These are phyloP conservation scores for Uropsilus gracilis DNA, from an alignment of 2,113 vertebrate species.

Conservation along the genomic window DNA sequence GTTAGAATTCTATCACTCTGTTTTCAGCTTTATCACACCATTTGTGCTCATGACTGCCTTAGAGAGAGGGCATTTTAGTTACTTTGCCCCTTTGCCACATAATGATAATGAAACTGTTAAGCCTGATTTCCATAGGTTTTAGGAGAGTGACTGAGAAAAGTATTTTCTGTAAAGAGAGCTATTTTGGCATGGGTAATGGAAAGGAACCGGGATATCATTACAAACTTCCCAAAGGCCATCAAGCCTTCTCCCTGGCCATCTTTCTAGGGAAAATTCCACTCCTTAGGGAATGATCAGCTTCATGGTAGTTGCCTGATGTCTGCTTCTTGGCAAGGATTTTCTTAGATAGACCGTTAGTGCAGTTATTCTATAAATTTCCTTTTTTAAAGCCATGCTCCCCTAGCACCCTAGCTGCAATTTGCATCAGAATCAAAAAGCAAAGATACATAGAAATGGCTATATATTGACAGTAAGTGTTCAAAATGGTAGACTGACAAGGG, in stretches of 20 bases:
- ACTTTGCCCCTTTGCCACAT: slow-evolving; percentile 35
- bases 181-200: slow-evolving; percentile 52
- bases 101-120: slow-evolving; percentile 27
- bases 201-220: slow-evolving; percentile 20
- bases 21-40: neutral
- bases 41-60: slow-evolving; percentile 20
- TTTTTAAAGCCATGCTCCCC: neutral
- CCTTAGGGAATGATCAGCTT: neutral
- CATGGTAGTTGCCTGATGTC: neutral
- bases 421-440: neutral
- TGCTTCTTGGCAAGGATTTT: neutral
- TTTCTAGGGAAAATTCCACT: neutral
- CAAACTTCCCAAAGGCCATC: neutral
- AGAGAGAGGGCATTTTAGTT: neutral
- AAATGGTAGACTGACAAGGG: too few relatives aligned
- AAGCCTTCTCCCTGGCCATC: neutral
- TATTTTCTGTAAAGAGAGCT: slow-evolving; percentile 59
- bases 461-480: neutral
- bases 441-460: neutral
- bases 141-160: slow-evolving; percentile 23
- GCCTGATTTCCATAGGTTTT: slow-evolving; percentile 45
- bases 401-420: neutral
- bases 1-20: neutral
- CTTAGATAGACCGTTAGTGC: neutral
- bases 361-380: neutral